A percentile compares a stretch with the other conserved stretches of the same genome.
These are phyloP conservation scores for Venustoraphidia nigricollis DNA, from an alignment of 2,888 invertebrate genomes.

Conservation along the genomic window DNA sequence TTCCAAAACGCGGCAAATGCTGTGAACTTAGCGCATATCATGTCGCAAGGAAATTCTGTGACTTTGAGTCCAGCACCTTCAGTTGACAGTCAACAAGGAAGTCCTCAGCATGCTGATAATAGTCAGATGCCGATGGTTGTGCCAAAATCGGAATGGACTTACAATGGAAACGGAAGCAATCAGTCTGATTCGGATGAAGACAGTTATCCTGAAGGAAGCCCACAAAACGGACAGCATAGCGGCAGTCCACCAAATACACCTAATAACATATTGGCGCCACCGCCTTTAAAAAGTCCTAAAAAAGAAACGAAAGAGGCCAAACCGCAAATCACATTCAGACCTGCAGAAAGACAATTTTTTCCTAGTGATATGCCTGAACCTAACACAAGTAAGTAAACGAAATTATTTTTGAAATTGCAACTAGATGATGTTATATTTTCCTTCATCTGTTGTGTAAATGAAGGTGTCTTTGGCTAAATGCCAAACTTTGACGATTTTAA, in stretches of 20 bases:
- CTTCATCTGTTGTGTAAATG: neutral
- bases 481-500: too few relatives aligned
- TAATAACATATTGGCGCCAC: constrained; percentile 28
- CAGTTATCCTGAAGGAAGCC: constrained; percentile 25
- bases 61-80: constrained; percentile 84
- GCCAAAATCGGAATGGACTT: constrained; percentile 8
- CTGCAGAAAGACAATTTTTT: constrained; percentile 55
- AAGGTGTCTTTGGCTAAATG: neutral
- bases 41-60: constrained; percentile 67
- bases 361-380: constrained; percentile 69
- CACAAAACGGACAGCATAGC: constrained; percentile 15
- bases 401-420: neutral
- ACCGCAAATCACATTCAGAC: constrained; percentile 29
- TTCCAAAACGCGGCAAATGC: constrained; percentile 33
- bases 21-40: constrained; percentile 52
- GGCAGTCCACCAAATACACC: constrained; percentile 36
- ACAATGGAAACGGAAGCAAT: constrained; percentile 41
- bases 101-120: constrained; percentile 60
- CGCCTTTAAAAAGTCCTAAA: constrained; percentile 48
- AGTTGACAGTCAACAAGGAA: constrained; percentile 73
- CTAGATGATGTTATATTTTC: neutral
- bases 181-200: constrained; percentile 77
- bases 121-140: constrained; percentile 15
- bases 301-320: constrained; percentile 24
- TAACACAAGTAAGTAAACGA: constrained; percentile 61